phyloP scores from a whole-genome alignment of 2,113 vertebrate species.

The Toxotes jaculatrix region DNA sequence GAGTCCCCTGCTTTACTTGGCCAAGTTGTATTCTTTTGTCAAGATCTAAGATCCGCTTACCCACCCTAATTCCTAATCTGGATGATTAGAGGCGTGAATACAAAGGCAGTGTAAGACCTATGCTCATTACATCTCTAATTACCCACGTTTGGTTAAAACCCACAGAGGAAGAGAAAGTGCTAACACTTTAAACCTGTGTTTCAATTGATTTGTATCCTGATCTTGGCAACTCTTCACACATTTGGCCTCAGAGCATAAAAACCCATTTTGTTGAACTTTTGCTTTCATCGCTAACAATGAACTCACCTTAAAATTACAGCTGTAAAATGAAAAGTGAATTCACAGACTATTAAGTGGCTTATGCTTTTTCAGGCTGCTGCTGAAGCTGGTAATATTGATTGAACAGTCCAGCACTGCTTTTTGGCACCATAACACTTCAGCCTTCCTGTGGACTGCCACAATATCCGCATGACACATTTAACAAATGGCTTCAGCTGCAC shows the following conservation, averaged over 20 bases:
- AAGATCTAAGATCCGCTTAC: slow-evolving; percentile 44
- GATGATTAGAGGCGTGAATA: slow-evolving; percentile 50
- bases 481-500: slow-evolving; percentile 51
- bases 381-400: slow-evolving; percentile 38
- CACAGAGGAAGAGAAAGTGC: slow-evolving; percentile 11
- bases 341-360: slow-evolving; percentile 22
- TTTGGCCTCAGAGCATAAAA: slow-evolving; percentile 4
- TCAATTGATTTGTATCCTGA: background rate
- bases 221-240: slow-evolving; percentile 27
- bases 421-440: slow-evolving; percentile 11
- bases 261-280: background rate
- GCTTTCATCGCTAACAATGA: background rate
- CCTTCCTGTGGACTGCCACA: slow-evolving; percentile 33
- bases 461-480: slow-evolving; percentile 56
- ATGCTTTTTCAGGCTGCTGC: slow-evolving; percentile 28
- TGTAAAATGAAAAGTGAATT: slow-evolving; percentile 36
- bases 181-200: slow-evolving; percentile 36
- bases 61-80: slow-evolving; percentile 53
- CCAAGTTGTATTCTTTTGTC: slow-evolving; percentile 39
- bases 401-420: slow-evolving; percentile 18
- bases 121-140: slow-evolving; percentile 46
- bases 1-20: slow-evolving; percentile 27
- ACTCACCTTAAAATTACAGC: background rate
- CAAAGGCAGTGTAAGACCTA: slow-evolving; percentile 35
- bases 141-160: slow-evolving; percentile 32